Evolutionary conservation across 1,140 invertebrate species (phyloP).

Genomic region (Lordiphosa collinella): DNA sequence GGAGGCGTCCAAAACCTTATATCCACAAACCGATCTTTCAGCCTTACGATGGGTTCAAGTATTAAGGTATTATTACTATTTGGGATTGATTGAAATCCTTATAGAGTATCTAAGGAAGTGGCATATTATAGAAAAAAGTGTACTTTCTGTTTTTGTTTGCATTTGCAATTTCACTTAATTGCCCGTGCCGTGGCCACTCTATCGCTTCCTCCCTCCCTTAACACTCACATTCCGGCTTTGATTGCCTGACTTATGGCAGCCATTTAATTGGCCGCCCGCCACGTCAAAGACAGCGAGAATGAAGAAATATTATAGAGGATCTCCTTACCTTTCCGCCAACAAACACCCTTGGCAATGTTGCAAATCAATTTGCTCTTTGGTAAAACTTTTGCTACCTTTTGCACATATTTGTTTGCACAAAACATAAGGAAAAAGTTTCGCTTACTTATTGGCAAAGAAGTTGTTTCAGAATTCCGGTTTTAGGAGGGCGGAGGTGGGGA

Average conservation of each 20-base stretch:
- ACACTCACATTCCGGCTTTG: conserved; percentile 29
- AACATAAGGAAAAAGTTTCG: conserved; percentile 62
- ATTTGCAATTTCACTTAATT: conserved; percentile 55
- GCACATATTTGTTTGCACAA: conserved; percentile 62
- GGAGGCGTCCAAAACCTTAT: no score
- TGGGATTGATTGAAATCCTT: no score
- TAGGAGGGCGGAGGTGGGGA: no score
- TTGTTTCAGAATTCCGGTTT: conserved; percentile 34
- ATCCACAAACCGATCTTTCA: no score
- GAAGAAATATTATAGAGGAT: conserved; percentile 48
- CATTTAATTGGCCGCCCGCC: conserved; percentile 60
- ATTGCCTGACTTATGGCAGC: conserved; percentile 59
- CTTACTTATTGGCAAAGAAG: conserved; percentile 64
- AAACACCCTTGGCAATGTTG: conserved; percentile 28
- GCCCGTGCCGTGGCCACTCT: conserved; percentile 9
- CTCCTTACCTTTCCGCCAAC: background rate
- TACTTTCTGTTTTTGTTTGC: conserved; percentile 28
- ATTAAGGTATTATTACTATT: no score
- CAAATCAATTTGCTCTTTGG: conserved; percentile 66
- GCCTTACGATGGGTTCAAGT: no score
- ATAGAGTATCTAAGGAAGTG: no score
- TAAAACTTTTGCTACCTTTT: conserved; percentile 55
- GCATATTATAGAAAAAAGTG: background rate
- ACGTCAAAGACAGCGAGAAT: conserved; percentile 63
- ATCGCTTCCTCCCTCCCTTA: background rate